These are phyloP conservation scores for Tiliacea citrago DNA, from an alignment of 2,888 invertebrate genomes.

Conservation along the genomic window DNA sequence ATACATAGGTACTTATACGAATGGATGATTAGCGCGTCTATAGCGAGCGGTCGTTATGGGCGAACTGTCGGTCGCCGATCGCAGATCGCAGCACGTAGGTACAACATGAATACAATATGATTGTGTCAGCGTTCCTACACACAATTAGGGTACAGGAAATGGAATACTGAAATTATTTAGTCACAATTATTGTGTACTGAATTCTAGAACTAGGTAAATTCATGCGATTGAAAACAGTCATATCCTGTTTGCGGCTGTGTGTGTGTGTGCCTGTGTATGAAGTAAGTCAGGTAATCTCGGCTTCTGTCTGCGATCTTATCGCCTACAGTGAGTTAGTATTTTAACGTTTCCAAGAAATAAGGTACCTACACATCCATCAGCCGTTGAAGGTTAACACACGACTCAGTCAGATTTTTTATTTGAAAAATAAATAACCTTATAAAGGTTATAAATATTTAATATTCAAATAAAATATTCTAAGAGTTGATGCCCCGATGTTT, in stretches of 20 bases:
- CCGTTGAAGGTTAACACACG: conserved; percentile 24
- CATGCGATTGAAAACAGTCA: conserved; percentile 30
- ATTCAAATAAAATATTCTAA: conserved; percentile 18
- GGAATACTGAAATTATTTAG: conserved; percentile 16
- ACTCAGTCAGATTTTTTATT: conserved; percentile 11
- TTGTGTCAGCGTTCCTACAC: too few species aligned
- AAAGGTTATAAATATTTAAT: conserved; percentile 18
- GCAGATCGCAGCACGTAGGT: too few species aligned
- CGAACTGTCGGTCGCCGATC: too few species aligned
- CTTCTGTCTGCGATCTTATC: conserved; percentile 42
- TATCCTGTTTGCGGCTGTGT: conserved; percentile 45
- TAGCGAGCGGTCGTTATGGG: too few species aligned
- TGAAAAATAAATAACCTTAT: too few species aligned
- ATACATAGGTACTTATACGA: too few species aligned
- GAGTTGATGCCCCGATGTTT: conserved; percentile 20
- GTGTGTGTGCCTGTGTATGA: not conserved
- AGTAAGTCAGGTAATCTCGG: conserved; percentile 16
- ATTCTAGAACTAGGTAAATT: conserved; percentile 17
- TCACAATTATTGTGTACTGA: conserved; percentile 25
- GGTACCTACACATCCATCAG: conserved; percentile 6
- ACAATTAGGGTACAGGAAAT: not conserved
- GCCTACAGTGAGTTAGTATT: conserved; percentile 19
- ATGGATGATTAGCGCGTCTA: too few species aligned
- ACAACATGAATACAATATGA: too few species aligned
- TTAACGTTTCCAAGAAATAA: conserved; percentile 49